These are phyloP conservation scores for Diaperis boleti DNA, from an alignment of 2,888 invertebrate species.

Conservation along the genomic window DNA sequence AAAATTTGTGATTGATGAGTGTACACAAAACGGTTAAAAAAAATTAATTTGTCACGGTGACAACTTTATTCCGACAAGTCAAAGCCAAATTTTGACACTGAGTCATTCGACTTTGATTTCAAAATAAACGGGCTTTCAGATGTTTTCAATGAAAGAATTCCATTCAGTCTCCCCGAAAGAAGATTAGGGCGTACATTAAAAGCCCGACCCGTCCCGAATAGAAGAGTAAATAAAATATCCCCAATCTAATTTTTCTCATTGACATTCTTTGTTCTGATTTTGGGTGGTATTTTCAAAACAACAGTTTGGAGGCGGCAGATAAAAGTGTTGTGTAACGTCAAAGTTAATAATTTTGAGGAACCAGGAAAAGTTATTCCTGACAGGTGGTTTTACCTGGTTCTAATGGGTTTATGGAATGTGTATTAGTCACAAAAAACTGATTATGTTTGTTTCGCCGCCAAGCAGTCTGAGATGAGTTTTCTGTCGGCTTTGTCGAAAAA, in stretches of 20 bases:
- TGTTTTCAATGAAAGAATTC: slow-evolving; percentile 12
- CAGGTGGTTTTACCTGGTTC: slow-evolving; percentile 45
- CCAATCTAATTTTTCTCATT: slow-evolving; percentile 26
- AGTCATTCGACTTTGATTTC: not conserved
- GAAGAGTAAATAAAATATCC: slow-evolving; percentile 24
- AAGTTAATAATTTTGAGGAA: slow-evolving; percentile 36
- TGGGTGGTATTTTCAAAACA: slow-evolving; percentile 4
- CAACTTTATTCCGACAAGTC: not conserved
- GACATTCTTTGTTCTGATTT: slow-evolving; percentile 19
- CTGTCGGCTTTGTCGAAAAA: slow-evolving; percentile 45
- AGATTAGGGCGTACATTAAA: slow-evolving; percentile 20
- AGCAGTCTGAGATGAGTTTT: slow-evolving; percentile 46
- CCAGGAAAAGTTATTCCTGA: slow-evolving; percentile 35
- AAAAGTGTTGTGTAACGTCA: slow-evolving; percentile 27
- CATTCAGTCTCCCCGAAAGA: slow-evolving; percentile 8
- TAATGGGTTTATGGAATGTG: slow-evolving; percentile 45
- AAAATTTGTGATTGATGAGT: too few species aligned
- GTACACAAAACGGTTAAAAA: too few species aligned
- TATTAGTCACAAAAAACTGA: slow-evolving; percentile 42
- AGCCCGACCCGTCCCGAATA: slow-evolving; percentile 1
- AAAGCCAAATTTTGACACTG: slow-evolving; percentile 4
- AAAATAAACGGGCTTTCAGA: slow-evolving; percentile 7
- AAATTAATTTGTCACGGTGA: too few species aligned
- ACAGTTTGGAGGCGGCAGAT: slow-evolving; percentile 17
- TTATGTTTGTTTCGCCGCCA: slow-evolving; percentile 46